Evolutionary conservation across 1,140 invertebrate species (phyloP), one percentile per base, ranked within the genome.

Genomic region (Zaprionus nigranus): DNA sequence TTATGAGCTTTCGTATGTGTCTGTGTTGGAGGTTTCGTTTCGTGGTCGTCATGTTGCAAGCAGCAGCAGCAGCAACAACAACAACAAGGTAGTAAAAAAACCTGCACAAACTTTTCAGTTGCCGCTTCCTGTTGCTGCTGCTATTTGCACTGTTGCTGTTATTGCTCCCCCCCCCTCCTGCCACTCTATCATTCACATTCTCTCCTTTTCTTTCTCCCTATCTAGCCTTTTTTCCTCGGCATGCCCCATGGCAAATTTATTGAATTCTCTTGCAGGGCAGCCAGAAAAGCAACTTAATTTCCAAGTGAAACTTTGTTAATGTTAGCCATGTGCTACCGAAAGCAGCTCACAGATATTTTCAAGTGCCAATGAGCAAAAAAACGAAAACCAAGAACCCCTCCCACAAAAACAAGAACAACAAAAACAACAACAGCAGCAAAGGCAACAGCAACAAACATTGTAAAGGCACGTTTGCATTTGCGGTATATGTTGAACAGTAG

Each of bases 211-310:
- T 26, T 17, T 17, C 28, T 58, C n/a, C 40, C 53, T 28, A 1
- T 13, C 24, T 51, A 9, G 9, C 11, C n/a, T 9, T 63, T 20
- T 63, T 62, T 24, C 13, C 11, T 49, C 34, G 68, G 69, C 62
- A 80, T 78, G 49, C 53, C 84, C 78, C 68, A 53, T 13, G 62
- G 84, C 67, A 84, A 87, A 87, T 84, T 88, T 88, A 87, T 87
- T 87, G 78, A 87, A 87, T 81, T 88, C 74, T 75, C 78, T 75
- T 53, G 57, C 78, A 78, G 65, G 66, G 64, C 40, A 71, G 74
- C 78, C 84, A 70, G 78, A 62, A 88, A 78, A 79, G 81, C 85
- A 87, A 90, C 81, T 87, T 88, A 78, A 87, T 87, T 87, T 87
- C 67, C 74, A 75, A 78, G 70, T 73, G 70, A 87, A 87, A 87